A percentile compares a stretch with the other conserved stretches of the same genome.
Evolutionary conservation across 2,113 vertebrate genomes (phyloP).

Genomic region (Thermophis baileyi): DNA sequence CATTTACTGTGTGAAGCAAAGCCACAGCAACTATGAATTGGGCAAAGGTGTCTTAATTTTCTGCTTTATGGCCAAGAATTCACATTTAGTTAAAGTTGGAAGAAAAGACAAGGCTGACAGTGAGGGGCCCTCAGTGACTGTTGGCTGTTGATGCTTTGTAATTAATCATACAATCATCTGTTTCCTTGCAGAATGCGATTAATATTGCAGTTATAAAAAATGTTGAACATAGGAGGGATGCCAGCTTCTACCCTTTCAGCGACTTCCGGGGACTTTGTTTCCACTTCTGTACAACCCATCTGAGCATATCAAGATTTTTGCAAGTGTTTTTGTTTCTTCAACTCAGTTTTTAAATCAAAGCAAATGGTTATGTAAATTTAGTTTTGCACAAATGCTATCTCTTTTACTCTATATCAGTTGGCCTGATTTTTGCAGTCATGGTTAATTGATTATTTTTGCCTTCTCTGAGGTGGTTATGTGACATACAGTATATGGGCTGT

Average conservation of each 20-base stretch:
- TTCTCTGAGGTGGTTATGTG: not conserved
- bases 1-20: not conserved
- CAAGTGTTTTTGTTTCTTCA: not conserved
- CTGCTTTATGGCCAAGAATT: not conserved
- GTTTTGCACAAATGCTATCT: not conserved
- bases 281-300: not conserved
- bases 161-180: not conserved
- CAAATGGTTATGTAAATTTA: not conserved
- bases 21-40: rapidly evolving
- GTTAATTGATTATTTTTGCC: not conserved
- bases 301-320: not conserved
- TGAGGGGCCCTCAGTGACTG: not conserved
- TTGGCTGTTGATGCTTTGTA: slow-evolving; percentile 18
- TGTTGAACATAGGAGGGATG: not conserved
- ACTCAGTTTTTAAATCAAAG: not conserved
- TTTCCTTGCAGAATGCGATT: not conserved
- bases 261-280: not conserved
- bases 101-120: not conserved
- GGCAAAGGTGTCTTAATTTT: not conserved
- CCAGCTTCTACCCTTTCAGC: not conserved
- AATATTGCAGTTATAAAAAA: not conserved
- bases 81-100: not conserved
- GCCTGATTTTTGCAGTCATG: not conserved
- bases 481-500: not conserved
- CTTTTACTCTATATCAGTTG: not conserved